A percentile compares a stretch with the other conserved stretches of the same genome.
phyloP scores from a whole-genome alignment of 2,888 invertebrate species.

The Nephrotoma guestfalica region DNA sequence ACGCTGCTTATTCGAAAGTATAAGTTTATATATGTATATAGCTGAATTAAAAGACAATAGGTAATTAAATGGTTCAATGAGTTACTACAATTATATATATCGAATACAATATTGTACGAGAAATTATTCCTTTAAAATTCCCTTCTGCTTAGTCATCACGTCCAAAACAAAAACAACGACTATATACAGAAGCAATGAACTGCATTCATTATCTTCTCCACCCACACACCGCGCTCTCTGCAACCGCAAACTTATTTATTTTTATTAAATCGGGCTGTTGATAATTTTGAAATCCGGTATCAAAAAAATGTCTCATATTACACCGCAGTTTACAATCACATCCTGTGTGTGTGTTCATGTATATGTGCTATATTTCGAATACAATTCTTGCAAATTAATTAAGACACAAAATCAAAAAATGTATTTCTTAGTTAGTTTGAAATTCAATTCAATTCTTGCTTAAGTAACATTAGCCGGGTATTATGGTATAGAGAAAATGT shows the following conservation, averaged over 20 bases:
- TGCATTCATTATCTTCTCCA: not conserved
- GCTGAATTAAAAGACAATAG: not conserved
- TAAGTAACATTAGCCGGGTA: not conserved
- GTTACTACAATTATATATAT: not conserved
- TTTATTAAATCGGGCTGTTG: not conserved
- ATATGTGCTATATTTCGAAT: not conserved
- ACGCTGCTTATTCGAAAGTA: not conserved
- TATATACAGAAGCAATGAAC: not conserved
- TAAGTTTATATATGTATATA: not conserved
- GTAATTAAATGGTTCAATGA: not conserved
- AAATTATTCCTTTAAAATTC: not conserved
- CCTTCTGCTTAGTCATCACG: not conserved
- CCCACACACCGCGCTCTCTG: not conserved
- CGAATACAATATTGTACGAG: not conserved
- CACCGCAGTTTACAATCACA: not conserved
- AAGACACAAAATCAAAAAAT: not conserved
- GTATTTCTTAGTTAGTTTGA: not conserved
- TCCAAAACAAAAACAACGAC: not conserved
- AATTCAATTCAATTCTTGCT: not conserved
- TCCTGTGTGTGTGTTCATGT: not conserved
- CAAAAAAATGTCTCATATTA: not conserved
- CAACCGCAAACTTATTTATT: not conserved
- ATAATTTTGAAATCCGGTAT: not conserved
- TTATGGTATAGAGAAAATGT: not conserved
- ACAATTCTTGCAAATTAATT: not conserved